Conservation (phyloP, 1,140 invertebrate genomes). For the Drosophila asahinai region DNA sequence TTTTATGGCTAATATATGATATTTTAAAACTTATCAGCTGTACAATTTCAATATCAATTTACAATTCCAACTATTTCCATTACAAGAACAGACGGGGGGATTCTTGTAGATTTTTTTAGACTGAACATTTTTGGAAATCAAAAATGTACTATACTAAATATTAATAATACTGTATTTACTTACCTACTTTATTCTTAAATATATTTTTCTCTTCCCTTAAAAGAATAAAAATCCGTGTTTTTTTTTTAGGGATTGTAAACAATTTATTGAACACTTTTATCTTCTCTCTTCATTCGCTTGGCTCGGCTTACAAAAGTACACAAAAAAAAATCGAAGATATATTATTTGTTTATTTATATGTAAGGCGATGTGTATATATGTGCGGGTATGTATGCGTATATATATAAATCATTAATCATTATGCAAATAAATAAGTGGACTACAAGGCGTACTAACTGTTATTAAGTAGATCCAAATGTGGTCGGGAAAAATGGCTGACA, state of each 20-base stretch:
- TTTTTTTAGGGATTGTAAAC: constrained; percentile 34
- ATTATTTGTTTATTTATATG: constrained; percentile 25
- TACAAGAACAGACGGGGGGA: too few relatives aligned
- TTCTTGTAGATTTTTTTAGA: too few relatives aligned
- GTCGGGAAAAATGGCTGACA: constrained; percentile 26
- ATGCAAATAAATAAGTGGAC: constrained; percentile 58
- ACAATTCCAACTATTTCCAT: too few relatives aligned
- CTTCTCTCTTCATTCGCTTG: constrained; percentile 34
- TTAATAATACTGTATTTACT: too few relatives aligned
- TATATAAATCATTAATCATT: constrained; percentile 53
- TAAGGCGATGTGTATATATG: constrained; percentile 52
- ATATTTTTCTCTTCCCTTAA: too few relatives aligned
- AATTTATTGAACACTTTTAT: constrained; percentile 63
- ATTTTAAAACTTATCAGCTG: too few relatives aligned
- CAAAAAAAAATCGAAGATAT: constrained; percentile 61
- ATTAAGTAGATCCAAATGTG: constrained; percentile 34
- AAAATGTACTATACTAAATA: too few relatives aligned
- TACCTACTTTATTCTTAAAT: too few relatives aligned
- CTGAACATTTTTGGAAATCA: too few relatives aligned
- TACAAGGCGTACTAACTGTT: constrained; percentile 53
- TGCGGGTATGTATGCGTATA: constrained; percentile 48
- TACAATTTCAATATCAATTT: too few relatives aligned
- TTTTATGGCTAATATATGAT: too few relatives aligned
- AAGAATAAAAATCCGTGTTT: too few relatives aligned
- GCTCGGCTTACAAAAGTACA: constrained; percentile 63